Base-by-base conservation (phyloP, 2,113 vertebrate genomes). In the Psilopsiagon aymara region DNA sequence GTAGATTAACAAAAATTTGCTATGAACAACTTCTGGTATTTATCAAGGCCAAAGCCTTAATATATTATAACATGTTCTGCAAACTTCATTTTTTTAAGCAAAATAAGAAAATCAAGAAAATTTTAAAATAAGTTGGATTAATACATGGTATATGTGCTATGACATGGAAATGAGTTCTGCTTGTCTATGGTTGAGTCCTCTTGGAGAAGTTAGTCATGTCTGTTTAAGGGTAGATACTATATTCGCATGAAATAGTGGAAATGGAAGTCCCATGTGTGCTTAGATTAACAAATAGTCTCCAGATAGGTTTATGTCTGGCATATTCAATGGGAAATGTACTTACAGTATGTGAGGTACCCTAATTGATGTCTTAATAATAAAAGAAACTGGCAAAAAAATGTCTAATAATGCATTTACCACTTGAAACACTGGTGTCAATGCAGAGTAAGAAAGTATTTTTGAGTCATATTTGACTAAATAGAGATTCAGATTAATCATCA, bases 181-280 rank as follows among this genome's bases (percentile, higher is more conserved):
- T 33, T 60, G 9, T 1, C 73, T 92, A 77, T 66, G 44, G 52
- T 5, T 69, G 37, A 82, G 47, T 11, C 21, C 28, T 17, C 9
- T 67, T 85, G 23, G 46, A 93, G 53, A 81, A 93, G 51, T 31
- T 41, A 47, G 53, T 46, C 28, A 29, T 81, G 41, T 59, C 80
- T 94, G 44, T 64, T 93, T 90, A 88, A 94, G 47, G 37, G 64
- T 75, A 75, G 73, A 64, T 70, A 67, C 11, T 51, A 78, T 52
- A 78, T 80, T 94, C 84, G 6, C 29, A n/a, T 86, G 79, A 80
- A 96, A 51, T 1, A 83, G 43, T 78, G 76, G 75, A 90, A 93
- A 88, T 77, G 33, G n/a, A 94, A 95, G 63, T 83, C 76, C 87
- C 71, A 70, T 78, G 85, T 86, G 87, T 63, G 35, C 82, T 93